phyloP scores from a whole-genome alignment of 2,113 vertebrate species.

The Dicaeum eximium region DNA sequence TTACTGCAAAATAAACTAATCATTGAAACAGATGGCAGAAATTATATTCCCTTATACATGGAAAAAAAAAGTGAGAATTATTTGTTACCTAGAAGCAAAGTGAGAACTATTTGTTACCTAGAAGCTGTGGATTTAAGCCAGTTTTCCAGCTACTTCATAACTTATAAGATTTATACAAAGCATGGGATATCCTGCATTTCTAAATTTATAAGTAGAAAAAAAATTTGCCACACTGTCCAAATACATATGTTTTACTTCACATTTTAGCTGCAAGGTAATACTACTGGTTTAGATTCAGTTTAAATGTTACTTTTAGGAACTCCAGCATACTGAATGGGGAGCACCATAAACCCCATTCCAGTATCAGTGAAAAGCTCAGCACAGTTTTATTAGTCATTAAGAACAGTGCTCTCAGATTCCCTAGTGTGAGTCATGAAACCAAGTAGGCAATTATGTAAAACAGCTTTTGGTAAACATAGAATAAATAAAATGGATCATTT shows the following conservation, averaged over 20 bases:
- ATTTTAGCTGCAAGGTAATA: background rate
- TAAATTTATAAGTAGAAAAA: slow-evolving; percentile 24
- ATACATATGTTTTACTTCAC: background rate
- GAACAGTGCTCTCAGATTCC: background rate
- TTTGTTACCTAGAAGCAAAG: background rate
- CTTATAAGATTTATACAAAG: slow-evolving; percentile 37
- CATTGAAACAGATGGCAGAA: background rate
- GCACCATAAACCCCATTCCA: background rate
- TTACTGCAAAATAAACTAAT: slow-evolving; percentile 23
- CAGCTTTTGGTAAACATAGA: background rate
- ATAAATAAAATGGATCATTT: background rate
- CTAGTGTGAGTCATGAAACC: background rate
- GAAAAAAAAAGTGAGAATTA: slow-evolving; percentile 10
- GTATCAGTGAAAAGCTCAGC: background rate
- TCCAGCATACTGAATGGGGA: background rate
- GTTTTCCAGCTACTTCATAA: slow-evolving; percentile 28
- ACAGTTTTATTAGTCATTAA: background rate
- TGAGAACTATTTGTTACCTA: background rate
- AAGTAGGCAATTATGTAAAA: background rate
- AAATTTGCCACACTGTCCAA: background rate
- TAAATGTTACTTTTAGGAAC: background rate
- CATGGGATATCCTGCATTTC: background rate
- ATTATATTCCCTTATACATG: background rate
- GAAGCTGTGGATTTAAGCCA: slow-evolving; percentile 12
- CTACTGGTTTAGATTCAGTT: background rate